Base-by-base conservation (phyloP, 1,140 invertebrate genomes). In the Megalonaias nervosa region DNA sequence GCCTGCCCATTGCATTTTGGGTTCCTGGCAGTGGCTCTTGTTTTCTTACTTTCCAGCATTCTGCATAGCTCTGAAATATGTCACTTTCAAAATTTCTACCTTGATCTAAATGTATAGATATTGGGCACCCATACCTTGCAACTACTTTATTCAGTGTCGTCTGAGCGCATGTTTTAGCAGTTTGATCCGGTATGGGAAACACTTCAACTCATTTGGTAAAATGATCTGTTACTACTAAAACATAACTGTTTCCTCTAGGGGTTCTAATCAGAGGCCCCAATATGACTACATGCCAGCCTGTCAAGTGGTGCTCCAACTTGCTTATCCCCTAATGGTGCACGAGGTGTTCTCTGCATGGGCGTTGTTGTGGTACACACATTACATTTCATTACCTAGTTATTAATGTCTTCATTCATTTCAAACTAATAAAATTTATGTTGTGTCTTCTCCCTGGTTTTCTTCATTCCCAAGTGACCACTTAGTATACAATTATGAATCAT, bases 1-100 rank as follows among this genome's bases (percentile, higher is more conserved):
- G 81, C 70, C 68, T 82, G 80, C 11, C 82, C 80, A 70, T 83
- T 79, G 17, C 71, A 78, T 55, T 72, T 67, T 4, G 81, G 83
- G 19, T 75, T 71, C 19, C 75, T 80, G n/a, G 1, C 31, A 1
- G 31, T 31, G 5, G 31, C 5, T 31, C 31, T 31, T 1, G 31
- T 31, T 31, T 80, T 70, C 4, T 58, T 31, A 1, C 77, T 67
- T 31, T 74, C 75, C 17, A 79, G 70, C 23, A 81, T n/a, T 19
- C 56, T 65, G 26, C 72, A 82, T 31, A 82, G 12, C 38, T 76
- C 21, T 66, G 64, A 23, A 58, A 76, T 1, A 76, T 48, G 12
- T n/a, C 59, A 48, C 74, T 71, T 55, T 76, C 74, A 58, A 38
- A 76, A n/a, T 17, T 70, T n/a, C 58, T 17, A 14, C 67, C 74